A percentile compares a stretch with the other conserved stretches of the same genome.
Evolutionary conservation across 2,797 vertebrate species (phyloP).

Genomic region (Octomys mimax): DNA sequence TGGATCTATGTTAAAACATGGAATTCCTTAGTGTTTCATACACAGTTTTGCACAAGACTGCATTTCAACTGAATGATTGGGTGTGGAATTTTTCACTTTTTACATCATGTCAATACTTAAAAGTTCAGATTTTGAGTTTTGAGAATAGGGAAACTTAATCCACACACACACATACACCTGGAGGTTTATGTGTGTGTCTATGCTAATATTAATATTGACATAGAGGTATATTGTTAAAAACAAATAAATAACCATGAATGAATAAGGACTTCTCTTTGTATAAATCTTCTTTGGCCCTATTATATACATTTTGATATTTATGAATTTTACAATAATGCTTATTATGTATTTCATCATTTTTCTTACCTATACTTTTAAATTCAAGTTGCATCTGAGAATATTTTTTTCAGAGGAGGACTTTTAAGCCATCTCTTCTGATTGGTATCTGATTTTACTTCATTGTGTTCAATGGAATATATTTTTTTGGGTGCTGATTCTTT

Average conservation of each 20-base stretch:
- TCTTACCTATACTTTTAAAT: background rate
- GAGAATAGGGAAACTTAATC: background rate
- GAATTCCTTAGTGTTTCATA: background rate
- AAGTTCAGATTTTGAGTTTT: background rate
- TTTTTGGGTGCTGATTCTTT: background rate
- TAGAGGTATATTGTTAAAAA: background rate
- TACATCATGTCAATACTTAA: background rate
- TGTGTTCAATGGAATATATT: background rate
- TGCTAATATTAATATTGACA: background rate
- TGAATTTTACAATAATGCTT: background rate
- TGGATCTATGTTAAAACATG: background rate
- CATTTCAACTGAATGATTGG: background rate
- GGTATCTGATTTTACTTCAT: slow-evolving; percentile 11
- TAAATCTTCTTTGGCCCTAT: background rate
- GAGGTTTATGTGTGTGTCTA: background rate
- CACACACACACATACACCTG: background rate
- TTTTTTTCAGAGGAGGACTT: background rate
- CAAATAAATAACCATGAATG: background rate
- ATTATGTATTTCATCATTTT: background rate
- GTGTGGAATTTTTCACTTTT: background rate
- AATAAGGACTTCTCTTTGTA: background rate
- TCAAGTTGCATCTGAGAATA: background rate
- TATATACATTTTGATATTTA: background rate
- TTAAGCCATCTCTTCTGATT: background rate
- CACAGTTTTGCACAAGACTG: background rate